Base-by-base conservation (phyloP, 2,797 vertebrate species). In the Menidia menidia region DNA sequence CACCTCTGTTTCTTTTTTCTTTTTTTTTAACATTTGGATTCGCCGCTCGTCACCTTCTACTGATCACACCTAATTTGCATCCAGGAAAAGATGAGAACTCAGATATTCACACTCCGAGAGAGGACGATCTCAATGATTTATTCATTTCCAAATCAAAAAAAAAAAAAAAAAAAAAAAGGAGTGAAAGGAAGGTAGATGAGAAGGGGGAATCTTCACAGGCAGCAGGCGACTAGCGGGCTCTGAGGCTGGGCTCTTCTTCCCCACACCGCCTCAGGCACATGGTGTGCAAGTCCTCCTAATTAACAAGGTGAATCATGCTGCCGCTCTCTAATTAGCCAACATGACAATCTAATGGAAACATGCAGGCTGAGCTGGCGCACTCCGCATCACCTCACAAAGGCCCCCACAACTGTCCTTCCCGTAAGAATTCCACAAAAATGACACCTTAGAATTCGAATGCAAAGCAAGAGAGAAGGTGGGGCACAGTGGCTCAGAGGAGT, bases 301-400 rank as follows among this genome's bases (percentile, higher is more conserved):
- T 99, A 99, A 98, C 97, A 98, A 99, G 98, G 97, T 99, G 98
- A 98, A 98, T 96, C 97, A 96, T 95, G 95, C 96, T 92, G 96
- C 95, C 94, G 94, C 95, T 95, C 96, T 96, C 97, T 98, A 98
- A 99, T 99, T 98, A 98, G 96, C 92, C 96, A 96, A 97, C 96
- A 96, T 96, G 96, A 96, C 96, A 96, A 97, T 96, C 95, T 96
- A 95, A 96, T 95, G 93, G 96, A 97, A 97, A 95, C 95, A 95
- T 94, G 94, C 94, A 91, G 95, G 90, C 92, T 90, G 93, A 93
- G 94, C 89, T 95, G 96, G 92, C 85, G 91, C 92, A 92, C 93
- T 93, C 86, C 87, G 88, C 92, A 87, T 94, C 94, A 94, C 95
- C 91, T 95, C 95, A 95, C 94, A 94, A 95, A 94, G 88, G 79